These are phyloP conservation scores for Aspidiotus rigidus DNA, from an alignment of 2,888 invertebrate species.

Conservation along the genomic window DNA sequence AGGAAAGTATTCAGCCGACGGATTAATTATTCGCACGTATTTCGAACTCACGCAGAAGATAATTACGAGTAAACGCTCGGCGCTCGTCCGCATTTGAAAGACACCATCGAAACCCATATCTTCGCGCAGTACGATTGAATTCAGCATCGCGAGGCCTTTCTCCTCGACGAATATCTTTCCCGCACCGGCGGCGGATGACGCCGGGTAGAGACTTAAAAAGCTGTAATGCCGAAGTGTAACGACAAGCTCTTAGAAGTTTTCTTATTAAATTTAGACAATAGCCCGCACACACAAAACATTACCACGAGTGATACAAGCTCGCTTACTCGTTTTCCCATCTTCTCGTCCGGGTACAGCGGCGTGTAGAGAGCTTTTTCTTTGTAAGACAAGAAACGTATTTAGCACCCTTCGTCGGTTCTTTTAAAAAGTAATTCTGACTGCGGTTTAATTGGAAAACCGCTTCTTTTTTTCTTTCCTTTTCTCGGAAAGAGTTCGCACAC, in stretches of 20 bases:
- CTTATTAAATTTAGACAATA: constrained; percentile 33
- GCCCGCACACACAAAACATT: constrained; percentile 12
- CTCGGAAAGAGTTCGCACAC: neutral
- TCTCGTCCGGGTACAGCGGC: neutral
- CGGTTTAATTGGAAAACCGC: constrained; percentile 31
- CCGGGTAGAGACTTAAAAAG: constrained; percentile 20
- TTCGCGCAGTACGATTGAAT: no score
- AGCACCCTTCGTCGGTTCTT: constrained; percentile 30
- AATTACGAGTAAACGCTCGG: no score
- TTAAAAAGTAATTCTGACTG: constrained; percentile 26
- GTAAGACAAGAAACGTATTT: constrained; percentile 32
- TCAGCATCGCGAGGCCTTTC: no score
- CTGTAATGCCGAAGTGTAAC: constrained; percentile 19
- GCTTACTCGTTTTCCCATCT: neutral
- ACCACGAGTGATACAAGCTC: constrained; percentile 19
- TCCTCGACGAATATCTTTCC: neutral
- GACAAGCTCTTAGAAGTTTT: constrained; percentile 29
- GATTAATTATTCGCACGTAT: neutral
- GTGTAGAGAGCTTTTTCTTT: neutral
- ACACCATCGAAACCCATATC: neutral
- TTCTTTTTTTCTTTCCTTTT: constrained; percentile 6
- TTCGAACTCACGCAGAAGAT: neutral
- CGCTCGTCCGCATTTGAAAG: constrained; percentile 2
- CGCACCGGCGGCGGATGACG: neutral
- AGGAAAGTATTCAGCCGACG: neutral